Evolutionary conservation across 1,140 invertebrate species (phyloP).

Genomic region (Diorhabda elongata): DNA sequence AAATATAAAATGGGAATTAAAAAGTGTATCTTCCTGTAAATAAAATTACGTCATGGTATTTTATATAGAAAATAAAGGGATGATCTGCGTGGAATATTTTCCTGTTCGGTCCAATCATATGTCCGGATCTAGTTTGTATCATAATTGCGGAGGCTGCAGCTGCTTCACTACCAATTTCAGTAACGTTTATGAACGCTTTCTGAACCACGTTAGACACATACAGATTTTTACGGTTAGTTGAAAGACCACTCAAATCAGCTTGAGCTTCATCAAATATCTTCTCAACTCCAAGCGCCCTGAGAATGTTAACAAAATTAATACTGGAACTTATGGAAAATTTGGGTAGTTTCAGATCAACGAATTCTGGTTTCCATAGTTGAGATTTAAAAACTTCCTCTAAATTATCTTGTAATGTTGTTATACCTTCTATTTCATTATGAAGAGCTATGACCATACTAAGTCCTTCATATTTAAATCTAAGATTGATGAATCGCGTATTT

Average conservation of each 20-base stretch:
- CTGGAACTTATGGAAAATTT: slow-evolving; percentile 49
- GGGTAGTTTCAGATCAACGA: slow-evolving; percentile 42
- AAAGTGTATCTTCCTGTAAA: slow-evolving; percentile 26
- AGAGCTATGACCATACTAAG: slow-evolving; percentile 62
- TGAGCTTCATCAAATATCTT: slow-evolving; percentile 48
- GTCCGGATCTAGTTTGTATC: slow-evolving; percentile 7
- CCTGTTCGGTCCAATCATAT: background rate
- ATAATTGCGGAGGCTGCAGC: slow-evolving; percentile 58
- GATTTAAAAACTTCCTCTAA: slow-evolving; percentile 31
- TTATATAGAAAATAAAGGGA: slow-evolving; percentile 37
- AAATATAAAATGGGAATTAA: background rate
- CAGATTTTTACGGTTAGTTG: slow-evolving; percentile 24
- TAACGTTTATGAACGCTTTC: slow-evolving; percentile 64
- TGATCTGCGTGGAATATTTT: slow-evolving; percentile 29
- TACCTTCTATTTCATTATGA: slow-evolving; percentile 60
- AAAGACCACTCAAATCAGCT: slow-evolving; percentile 55
- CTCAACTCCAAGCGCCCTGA: slow-evolving; percentile 51
- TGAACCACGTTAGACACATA: slow-evolving; percentile 47
- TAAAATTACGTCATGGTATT: slow-evolving; percentile 18
- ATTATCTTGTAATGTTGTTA: slow-evolving; percentile 35
- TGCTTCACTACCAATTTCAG: slow-evolving; percentile 65
- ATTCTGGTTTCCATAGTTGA: slow-evolving; percentile 28
- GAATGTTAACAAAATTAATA: slow-evolving; percentile 42
- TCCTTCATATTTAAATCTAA: slow-evolving; percentile 54
- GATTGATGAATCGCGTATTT: slow-evolving; percentile 53